Evolutionary conservation across 2,888 invertebrate species (phyloP).

Genomic region (Sepiola atlantica): DNA sequence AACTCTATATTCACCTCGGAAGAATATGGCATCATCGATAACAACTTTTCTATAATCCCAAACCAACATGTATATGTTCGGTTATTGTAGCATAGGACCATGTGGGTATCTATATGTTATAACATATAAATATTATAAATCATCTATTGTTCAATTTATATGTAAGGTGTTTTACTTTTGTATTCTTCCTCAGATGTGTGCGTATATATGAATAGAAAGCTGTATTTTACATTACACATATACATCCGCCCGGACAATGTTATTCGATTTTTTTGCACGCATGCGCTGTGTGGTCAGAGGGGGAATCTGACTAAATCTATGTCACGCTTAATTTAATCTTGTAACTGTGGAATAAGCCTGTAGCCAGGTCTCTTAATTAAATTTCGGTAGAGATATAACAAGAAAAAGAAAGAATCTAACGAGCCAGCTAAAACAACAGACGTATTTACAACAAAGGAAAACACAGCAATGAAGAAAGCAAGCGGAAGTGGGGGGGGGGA

Average conservation of each 20-base stretch:
- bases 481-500: background rate
- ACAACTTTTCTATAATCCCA: no score
- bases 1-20: no score
- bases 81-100: no score
- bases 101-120: no score
- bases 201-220: background rate
- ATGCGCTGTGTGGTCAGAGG: background rate
- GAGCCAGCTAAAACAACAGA: background rate
- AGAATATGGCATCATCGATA: no score
- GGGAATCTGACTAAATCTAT: background rate
- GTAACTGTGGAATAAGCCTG: background rate
- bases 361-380: constrained; percentile 20
- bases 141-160: no score
- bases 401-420: background rate
- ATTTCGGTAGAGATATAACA: background rate
- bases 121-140: no score
- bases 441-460: background rate
- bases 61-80: no score
- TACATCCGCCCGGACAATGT: background rate
- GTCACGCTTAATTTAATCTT: constrained; percentile 8
- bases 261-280: background rate
- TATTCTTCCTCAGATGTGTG: background rate
- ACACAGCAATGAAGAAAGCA: background rate
- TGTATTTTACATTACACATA: background rate
- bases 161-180: no score